A percentile compares a stretch with the other conserved stretches of the same genome.
These are phyloP conservation scores for Pelvicachromis taeniatus DNA, from an alignment of 2,113 vertebrate genomes.

Conservation along the genomic window DNA sequence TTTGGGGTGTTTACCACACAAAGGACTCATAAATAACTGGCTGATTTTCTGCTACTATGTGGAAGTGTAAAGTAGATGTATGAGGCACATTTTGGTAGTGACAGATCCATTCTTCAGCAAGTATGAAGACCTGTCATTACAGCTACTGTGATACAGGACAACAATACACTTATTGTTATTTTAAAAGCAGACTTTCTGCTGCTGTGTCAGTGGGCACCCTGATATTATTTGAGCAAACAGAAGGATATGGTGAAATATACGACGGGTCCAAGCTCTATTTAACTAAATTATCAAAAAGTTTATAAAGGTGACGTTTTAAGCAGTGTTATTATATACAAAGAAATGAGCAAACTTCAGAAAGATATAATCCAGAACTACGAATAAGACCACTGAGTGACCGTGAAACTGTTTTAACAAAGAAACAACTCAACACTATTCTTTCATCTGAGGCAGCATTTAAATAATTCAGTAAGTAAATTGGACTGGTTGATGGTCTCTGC, in stretches of 20 bases:
- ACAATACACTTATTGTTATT: neutral
- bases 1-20: slow-evolving; percentile 7
- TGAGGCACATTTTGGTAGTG: slow-evolving; percentile 1
- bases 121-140: slow-evolving; percentile 6
- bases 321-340: neutral
- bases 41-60: neutral
- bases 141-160: neutral
- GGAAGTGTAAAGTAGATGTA: neutral
- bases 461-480: neutral
- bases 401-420: neutral
- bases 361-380: neutral
- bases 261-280: neutral
- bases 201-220: neutral
- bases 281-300: neutral
- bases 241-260: neutral
- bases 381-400: neutral
- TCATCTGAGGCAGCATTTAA: neutral
- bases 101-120: neutral
- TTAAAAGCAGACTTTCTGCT: neutral
- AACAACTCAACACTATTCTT: neutral
- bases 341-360: neutral
- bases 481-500: neutral
- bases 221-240: neutral
- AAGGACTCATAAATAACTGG: neutral
- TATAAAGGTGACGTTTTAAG: neutral